These are phyloP conservation scores for Caenorhabditis imperialis DNA, from an alignment of 2,888 invertebrate species.

Conservation along the genomic window DNA sequence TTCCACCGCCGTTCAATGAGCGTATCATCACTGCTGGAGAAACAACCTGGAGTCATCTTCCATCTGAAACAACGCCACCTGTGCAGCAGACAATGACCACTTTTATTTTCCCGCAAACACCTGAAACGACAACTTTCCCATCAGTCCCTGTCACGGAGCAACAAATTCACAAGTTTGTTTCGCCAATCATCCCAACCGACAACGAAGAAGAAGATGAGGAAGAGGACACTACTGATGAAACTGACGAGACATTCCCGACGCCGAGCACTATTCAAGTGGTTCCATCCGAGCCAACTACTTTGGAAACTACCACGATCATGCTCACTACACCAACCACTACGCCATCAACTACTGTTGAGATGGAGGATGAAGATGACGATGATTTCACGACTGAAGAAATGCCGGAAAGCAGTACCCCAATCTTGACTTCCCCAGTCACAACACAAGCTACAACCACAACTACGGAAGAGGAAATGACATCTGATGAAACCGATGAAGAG, in stretches of 20 bases:
- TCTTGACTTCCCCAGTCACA: slow-evolving; percentile 11
- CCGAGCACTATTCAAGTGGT: slow-evolving; percentile 49
- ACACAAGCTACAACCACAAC: slow-evolving; percentile 33
- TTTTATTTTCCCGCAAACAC: slow-evolving; percentile 62
- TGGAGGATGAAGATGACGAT: slow-evolving; percentile 40
- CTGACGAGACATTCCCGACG: slow-evolving; percentile 49
- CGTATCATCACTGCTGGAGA: slow-evolving; percentile 48
- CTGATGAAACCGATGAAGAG: slow-evolving; percentile 19
- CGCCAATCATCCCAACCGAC: slow-evolving; percentile 29
- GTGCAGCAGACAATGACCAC: slow-evolving; percentile 43
- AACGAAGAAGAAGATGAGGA: slow-evolving; percentile 40
- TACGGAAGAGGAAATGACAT: slow-evolving; percentile 30
- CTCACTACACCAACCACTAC: slow-evolving; percentile 3
- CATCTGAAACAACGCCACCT: slow-evolving; percentile 10
- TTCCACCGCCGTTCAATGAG: slow-evolving; percentile 48
- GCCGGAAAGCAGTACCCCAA: slow-evolving; percentile 26
- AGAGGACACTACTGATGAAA: slow-evolving; percentile 34
- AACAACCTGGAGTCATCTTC: slow-evolving; percentile 25
- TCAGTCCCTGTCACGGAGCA: slow-evolving; percentile 6
- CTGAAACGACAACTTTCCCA: slow-evolving; percentile 34
- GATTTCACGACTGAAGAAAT: slow-evolving; percentile 46
- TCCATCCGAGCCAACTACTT: neutral
- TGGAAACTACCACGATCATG: slow-evolving; percentile 8
- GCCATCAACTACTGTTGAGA: slow-evolving; percentile 26
- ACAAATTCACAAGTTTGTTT: slow-evolving; percentile 30